phyloP scores from a whole-genome alignment of 1,140 invertebrate species.

The Chymomyza costata region DNA sequence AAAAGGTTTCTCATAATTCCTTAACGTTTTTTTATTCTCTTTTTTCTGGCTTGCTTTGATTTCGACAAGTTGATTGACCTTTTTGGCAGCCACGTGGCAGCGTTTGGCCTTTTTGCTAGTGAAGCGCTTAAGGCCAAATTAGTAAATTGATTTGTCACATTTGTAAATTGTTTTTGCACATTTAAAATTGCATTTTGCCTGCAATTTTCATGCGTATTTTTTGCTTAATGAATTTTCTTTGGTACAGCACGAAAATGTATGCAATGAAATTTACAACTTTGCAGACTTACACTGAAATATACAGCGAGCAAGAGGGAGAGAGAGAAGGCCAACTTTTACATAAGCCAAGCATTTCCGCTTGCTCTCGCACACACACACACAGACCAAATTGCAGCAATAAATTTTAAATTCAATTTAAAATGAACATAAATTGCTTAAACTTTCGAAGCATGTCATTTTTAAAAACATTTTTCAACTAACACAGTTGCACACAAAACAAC shows the following conservation, averaged over 20 bases:
- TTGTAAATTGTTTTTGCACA: conserved; percentile 15
- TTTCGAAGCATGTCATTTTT: conserved; percentile 74
- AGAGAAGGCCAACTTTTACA: too few species aligned
- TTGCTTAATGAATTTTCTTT: conserved; percentile 64
- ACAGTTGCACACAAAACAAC: conserved; percentile 29
- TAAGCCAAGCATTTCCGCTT: conserved; percentile 63
- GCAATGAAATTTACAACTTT: conserved; percentile 67
- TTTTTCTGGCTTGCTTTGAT: conserved; percentile 12
- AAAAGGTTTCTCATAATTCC: conserved; percentile 11
- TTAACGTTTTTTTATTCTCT: background rate
- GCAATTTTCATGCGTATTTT: conserved; percentile 25
- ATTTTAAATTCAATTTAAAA: conserved; percentile 75
- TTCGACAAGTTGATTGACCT: conserved; percentile 48
- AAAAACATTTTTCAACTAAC: conserved; percentile 74
- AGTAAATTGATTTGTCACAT: conserved; percentile 23
- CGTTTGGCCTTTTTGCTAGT: background rate
- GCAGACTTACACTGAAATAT: conserved; percentile 28
- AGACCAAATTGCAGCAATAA: conserved; percentile 73
- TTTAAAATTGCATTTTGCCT: conserved; percentile 48
- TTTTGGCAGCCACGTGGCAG: background rate
- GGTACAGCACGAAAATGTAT: conserved; percentile 12
- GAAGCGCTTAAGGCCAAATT: too few species aligned
- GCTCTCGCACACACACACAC: conserved; percentile 27
- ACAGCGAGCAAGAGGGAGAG: too few species aligned
- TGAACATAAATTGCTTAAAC: conserved; percentile 75